Evolutionary conservation across 2,797 vertebrate genomes (phyloP).

Genomic region (Rhinoraja longicauda): DNA sequence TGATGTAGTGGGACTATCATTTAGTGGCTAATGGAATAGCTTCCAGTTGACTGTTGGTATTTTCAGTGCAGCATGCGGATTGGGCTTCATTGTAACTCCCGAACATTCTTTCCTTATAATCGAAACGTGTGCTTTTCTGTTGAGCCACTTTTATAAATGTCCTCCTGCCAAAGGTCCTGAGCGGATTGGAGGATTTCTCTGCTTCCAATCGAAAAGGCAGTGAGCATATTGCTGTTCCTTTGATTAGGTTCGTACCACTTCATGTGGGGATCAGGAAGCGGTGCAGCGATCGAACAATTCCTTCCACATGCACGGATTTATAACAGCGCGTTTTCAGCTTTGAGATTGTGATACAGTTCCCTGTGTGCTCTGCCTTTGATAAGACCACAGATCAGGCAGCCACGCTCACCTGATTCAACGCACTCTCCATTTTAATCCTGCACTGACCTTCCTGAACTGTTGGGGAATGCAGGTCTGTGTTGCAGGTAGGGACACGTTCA

Average conservation of each 20-base stretch:
- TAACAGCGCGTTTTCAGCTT: not conserved
- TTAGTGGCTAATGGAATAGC: slow-evolving; percentile 25
- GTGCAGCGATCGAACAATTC: not conserved
- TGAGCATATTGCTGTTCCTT: not conserved
- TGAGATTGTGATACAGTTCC: not conserved
- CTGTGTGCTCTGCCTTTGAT: not conserved
- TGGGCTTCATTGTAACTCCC: not conserved
- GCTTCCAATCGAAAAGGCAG: not conserved
- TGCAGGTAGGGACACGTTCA: not conserved
- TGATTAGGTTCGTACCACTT: not conserved
- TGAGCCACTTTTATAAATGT: not conserved
- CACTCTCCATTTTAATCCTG: not conserved
- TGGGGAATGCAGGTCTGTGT: not conserved
- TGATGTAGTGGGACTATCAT: slow-evolving; percentile 24
- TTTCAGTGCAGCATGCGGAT: not conserved
- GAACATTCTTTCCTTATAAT: not conserved
- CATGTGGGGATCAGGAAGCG: not conserved
- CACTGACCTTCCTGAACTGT: not conserved
- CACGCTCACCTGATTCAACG: not conserved
- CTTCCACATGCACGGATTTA: not conserved
- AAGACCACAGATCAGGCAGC: not conserved
- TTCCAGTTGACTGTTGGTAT: not conserved
- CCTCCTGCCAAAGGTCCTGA: not conserved
- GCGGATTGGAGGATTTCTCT: not conserved
- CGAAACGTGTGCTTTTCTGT: not conserved